Conservation (phyloP, 2,113 vertebrate genomes). For the Semicossyphus pulcher region DNA sequence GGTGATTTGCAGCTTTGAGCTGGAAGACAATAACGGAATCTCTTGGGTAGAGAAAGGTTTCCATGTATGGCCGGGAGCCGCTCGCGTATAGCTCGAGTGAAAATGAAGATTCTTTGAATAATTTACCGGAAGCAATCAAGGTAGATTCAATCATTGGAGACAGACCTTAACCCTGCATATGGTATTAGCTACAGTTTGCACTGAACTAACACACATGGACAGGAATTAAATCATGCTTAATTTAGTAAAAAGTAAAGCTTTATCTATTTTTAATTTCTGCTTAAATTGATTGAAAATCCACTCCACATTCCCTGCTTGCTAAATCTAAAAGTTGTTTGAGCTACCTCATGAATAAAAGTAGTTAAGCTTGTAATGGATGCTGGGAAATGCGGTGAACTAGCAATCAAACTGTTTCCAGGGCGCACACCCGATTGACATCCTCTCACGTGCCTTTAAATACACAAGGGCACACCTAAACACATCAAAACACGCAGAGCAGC, state of each 20-base stretch:
- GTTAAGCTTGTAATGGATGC: not conserved
- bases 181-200: not conserved
- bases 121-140: conserved; percentile 38
- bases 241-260: not conserved
- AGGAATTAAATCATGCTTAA: not conserved
- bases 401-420: not conserved
- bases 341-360: not conserved
- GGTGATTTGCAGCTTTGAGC: conserved; percentile 10
- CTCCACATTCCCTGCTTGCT: not conserved
- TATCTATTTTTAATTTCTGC: not conserved
- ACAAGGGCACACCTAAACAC: not conserved
- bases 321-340: not conserved
- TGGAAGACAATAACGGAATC: conserved; percentile 4
- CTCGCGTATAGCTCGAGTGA: not conserved
- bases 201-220: not conserved
- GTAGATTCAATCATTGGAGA: conserved; percentile 14
- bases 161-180: not conserved
- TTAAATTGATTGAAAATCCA: not conserved
- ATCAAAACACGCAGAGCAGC: not conserved
- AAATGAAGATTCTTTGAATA: conserved; percentile 29
- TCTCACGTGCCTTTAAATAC: not conserved
- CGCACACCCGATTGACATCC: not conserved
- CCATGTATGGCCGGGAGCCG: not conserved
- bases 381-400: not conserved
- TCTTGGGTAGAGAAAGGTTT: conserved; percentile 8